These are phyloP conservation scores for Entomyzon cyanotis DNA, from an alignment of 2,113 vertebrate species.

Conservation along the genomic window DNA sequence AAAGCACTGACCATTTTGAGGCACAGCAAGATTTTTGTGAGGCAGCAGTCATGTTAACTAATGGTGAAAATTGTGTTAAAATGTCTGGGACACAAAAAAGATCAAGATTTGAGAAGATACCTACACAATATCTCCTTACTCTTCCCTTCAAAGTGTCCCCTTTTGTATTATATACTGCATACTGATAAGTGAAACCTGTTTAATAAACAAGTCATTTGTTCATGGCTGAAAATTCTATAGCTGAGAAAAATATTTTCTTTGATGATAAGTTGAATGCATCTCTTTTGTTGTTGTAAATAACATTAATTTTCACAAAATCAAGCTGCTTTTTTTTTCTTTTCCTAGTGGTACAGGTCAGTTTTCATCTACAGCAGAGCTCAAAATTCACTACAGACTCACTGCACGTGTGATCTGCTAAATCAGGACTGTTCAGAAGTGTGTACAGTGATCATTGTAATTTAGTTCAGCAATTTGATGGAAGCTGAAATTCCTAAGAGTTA, in stretches of 20 bases:
- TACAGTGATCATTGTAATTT: not conserved
- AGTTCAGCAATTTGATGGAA: not conserved
- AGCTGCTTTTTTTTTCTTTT: not conserved
- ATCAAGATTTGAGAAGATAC: not conserved
- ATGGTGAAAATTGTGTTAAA: not conserved
- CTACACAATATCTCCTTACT: not conserved
- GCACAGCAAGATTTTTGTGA: not conserved
- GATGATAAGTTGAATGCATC: not conserved
- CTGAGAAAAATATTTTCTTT: not conserved
- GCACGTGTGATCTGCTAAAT: not conserved
- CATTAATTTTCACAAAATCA: not conserved
- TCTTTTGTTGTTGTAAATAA: not conserved
- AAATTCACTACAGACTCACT: not conserved
- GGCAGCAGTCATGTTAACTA: not conserved
- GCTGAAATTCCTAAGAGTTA: not conserved
- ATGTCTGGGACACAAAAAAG: not conserved
- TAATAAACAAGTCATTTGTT: not conserved
- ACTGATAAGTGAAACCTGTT: not conserved
- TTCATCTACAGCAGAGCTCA: not conserved
- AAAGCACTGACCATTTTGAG: not conserved
- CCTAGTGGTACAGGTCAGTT: accelerated
- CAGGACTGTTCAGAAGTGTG: not conserved
- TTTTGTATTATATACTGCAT: not conserved
- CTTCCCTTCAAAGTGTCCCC: not conserved
- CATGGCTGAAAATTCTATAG: not conserved